Conservation (phyloP, 92 coral and sea anemone species). For the Actinostola sp. region DNA sequence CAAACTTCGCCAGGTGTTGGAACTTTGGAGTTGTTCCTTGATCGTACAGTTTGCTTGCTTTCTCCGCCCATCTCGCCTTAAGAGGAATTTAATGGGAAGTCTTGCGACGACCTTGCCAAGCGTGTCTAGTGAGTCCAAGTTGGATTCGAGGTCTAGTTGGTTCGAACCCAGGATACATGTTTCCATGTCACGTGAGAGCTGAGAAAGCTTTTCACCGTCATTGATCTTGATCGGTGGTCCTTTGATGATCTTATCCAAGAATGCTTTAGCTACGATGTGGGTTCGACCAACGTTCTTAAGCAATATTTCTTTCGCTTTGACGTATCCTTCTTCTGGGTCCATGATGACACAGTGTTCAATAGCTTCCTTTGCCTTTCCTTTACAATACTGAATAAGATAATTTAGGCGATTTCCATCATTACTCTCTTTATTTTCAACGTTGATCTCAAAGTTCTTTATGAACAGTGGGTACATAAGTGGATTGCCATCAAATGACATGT, state of each 20-base stretch:
- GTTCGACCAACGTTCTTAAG: conserved; percentile 59
- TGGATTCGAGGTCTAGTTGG: conserved; percentile 42
- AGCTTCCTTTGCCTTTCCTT: conserved; percentile 53
- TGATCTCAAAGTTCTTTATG: conserved; percentile 60
- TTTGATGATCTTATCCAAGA: conserved; percentile 50
- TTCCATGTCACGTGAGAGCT: conserved; percentile 57
- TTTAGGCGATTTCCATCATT: conserved; percentile 53
- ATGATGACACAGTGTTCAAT: conserved; percentile 58
- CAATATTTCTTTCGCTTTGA: conserved; percentile 51
- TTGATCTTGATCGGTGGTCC: conserved; percentile 48
- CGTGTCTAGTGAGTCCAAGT: conserved; percentile 47
- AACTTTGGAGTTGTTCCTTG: conserved; percentile 36
- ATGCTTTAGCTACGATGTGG: conserved; percentile 52
- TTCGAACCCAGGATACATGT: conserved; percentile 55
- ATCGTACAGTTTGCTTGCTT: conserved; percentile 34
- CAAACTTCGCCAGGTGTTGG: conserved; percentile 22
- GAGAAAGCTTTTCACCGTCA: conserved; percentile 40
- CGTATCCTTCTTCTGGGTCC: conserved; percentile 60
- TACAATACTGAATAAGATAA: conserved; percentile 55
- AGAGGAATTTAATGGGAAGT: conserved; percentile 39
- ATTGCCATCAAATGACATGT: conserved; percentile 60
- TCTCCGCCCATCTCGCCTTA: conserved; percentile 63
- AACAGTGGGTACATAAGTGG: conserved; percentile 42
- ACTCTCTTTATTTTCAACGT: conserved; percentile 48
- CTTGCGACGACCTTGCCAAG: conserved; percentile 56